Percentiles rank a stretch among this genome's conserved stretches.
Evolutionary conservation across 2,113 vertebrate species (phyloP).

Genomic region (Pterophyllum scalare): DNA sequence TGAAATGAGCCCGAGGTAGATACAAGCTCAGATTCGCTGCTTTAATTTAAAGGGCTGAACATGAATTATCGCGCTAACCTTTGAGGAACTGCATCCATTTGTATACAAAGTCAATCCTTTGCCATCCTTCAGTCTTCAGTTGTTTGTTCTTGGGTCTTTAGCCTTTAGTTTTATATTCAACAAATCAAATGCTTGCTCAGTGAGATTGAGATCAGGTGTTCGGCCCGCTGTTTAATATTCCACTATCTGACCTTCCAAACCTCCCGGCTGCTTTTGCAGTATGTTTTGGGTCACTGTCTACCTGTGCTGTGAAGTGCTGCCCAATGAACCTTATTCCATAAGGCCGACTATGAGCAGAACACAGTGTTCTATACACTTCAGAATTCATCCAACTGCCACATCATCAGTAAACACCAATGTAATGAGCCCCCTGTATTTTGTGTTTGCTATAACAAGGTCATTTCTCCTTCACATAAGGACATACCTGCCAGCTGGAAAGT

Average conservation of each 20-base stretch:
- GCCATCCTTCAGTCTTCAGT: neutral
- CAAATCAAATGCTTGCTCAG: neutral
- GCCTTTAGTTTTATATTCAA: neutral
- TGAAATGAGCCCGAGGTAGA: neutral
- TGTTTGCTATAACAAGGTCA: slow-evolving; percentile 6
- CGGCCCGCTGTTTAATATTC: neutral
- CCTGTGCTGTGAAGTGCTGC: neutral
- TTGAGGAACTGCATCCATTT: neutral
- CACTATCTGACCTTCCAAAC: neutral
- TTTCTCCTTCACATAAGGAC: neutral
- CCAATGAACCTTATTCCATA: neutral
- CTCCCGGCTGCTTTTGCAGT: neutral
- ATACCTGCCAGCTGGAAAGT: neutral
- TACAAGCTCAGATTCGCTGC: neutral
- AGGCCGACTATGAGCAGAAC: neutral
- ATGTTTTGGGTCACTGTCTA: neutral
- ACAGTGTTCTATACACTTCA: neutral
- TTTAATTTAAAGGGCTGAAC: neutral
- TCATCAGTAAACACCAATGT: neutral
- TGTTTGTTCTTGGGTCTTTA: slow-evolving; percentile 9
- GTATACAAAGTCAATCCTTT: neutral
- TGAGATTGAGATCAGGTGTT: neutral
- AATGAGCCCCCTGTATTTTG: neutral
- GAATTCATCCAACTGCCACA: neutral
- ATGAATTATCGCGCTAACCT: neutral